Evolutionary conservation across 2,888 invertebrate genomes (phyloP).

Genomic region (Heliconius cydno): DNA sequence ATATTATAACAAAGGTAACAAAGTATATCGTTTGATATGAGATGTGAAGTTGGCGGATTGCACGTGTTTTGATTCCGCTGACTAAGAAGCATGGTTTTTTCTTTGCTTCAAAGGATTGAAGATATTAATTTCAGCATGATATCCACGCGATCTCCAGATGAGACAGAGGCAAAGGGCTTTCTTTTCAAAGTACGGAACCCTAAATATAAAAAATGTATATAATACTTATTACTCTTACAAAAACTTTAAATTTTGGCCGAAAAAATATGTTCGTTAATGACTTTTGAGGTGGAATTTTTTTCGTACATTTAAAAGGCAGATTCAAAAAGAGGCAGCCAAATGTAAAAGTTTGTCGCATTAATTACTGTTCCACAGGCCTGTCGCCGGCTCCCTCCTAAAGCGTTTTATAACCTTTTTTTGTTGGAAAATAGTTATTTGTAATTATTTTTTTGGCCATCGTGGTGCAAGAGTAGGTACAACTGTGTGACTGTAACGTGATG

Average conservation of each 20-base stretch:
- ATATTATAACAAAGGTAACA: no score
- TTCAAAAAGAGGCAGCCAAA: slow-evolving; percentile 34
- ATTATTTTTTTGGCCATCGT: background rate
- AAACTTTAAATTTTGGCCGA: slow-evolving; percentile 27
- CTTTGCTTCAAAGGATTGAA: no score
- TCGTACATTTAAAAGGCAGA: slow-evolving; percentile 41
- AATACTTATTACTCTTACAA: background rate
- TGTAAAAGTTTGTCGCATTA: slow-evolving; percentile 41
- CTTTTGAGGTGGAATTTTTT: slow-evolving; percentile 36
- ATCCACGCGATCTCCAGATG: no score
- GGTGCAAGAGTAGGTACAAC: background rate
- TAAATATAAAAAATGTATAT: background rate
- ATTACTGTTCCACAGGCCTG: slow-evolving; percentile 37
- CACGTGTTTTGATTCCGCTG: no score
- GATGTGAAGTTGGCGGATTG: no score
- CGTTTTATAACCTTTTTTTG: slow-evolving; percentile 5
- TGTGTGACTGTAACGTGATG: background rate
- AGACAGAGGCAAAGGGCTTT: no score
- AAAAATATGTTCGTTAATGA: slow-evolving; percentile 42
- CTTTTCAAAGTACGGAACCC: background rate
- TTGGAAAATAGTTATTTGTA: slow-evolving; percentile 7
- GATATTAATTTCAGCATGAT: no score
- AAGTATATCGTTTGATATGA: no score
- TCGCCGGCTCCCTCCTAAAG: slow-evolving; percentile 27
- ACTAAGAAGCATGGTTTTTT: no score